Base-by-base conservation (phyloP, 2,797 vertebrate species). In the Manis crassicaudata region DNA sequence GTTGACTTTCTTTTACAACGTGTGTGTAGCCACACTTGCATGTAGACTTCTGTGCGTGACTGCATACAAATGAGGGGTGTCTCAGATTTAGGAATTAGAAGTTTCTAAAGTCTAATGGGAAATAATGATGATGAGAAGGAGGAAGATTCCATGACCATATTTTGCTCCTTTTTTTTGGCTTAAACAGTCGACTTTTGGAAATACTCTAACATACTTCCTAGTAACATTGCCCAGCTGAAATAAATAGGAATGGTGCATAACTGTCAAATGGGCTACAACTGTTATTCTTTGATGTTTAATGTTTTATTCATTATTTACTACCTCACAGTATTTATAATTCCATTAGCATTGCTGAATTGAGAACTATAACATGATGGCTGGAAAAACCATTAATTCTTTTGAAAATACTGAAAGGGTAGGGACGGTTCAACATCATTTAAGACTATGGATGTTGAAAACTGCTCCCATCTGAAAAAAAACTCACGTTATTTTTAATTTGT, bases 261-360 rank as follows among this genome's bases (percentile, higher is more conserved):
- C 77, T 82, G 43, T 88, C 92, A 94, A 92, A 73, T 68, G 50
- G 32, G 23, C 65, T 67, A 58, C 32, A 87, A 76, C 83, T 93
- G 60, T 46, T 89, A 52, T 89, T 88, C 58, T 92, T 92, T 95
- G 94, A 90, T 70, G 46, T 65, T 70, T 89, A 77, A 96, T 88
- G 70, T 89, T 96, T 96, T 95, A 95, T 96, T 86, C 90, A 94
- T 89, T 88, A 90, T 89, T 92, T 62, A 73, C 56, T 65, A 37
- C n/a, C 50, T 92, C 60, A 67, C 50, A 87, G 67, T 84, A 94
- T 89, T 94, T 97, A 72, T 95, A 95, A 92, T 95, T 76, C 65
- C 65, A 85, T 90, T 95, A 93, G 40, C 68, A 86, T 94, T 93
- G 72, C 35, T 91, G 90, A 87, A 70, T 54, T 76, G 56, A 60